Conservation (phyloP, 2,797 vertebrate species). For the Gorsachius magnificus region DNA sequence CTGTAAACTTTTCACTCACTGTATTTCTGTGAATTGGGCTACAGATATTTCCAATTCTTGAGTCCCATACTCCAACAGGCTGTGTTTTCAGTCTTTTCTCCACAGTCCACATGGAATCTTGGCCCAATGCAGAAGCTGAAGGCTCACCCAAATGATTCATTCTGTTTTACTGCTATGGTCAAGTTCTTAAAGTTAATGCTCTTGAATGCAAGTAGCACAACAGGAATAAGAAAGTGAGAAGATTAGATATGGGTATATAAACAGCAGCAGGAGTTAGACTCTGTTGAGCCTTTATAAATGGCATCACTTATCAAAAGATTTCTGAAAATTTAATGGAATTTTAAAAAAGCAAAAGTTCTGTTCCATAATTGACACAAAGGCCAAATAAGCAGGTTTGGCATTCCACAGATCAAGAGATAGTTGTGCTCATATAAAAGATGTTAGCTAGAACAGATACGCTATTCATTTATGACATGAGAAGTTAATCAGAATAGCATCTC, state of each 20-base stretch:
- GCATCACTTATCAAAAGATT: neutral
- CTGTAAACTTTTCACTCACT: neutral
- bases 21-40: neutral
- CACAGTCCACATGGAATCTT: neutral
- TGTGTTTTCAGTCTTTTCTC: neutral
- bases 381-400: neutral
- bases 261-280: neutral
- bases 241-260: neutral
- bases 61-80: neutral
- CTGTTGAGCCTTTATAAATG: neutral
- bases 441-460: neutral
- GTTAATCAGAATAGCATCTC: neutral
- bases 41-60: neutral
- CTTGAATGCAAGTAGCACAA: neutral
- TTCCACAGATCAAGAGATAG: neutral
- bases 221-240: neutral
- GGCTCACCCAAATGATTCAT: neutral
- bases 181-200: neutral
- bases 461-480: neutral
- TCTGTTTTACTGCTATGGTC: neutral
- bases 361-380: neutral
- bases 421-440: neutral
- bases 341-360: neutral
- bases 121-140: neutral
- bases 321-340: neutral